Evolutionary conservation across 2,113 vertebrate species (phyloP).

Genomic region (Candoia aspera): DNA sequence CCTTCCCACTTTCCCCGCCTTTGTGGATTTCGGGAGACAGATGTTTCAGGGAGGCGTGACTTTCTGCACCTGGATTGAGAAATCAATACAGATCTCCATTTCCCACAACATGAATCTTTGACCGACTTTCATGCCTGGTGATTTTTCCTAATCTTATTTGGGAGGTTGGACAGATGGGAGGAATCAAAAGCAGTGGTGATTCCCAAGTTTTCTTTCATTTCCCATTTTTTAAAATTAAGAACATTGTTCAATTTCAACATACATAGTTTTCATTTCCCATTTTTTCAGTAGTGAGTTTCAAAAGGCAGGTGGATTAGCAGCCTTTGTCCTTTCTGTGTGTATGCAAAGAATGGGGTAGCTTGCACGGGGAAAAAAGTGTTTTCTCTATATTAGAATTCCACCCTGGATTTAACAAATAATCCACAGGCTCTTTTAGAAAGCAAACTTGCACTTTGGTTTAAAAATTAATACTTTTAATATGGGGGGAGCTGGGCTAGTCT

Average conservation of each 20-base stretch:
- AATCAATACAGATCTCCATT: background rate
- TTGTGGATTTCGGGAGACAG: background rate
- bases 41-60: background rate
- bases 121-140: background rate
- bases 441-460: background rate
- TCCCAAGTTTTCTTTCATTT: background rate
- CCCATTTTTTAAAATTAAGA: constrained; percentile 14
- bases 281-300: background rate
- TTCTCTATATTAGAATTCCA: background rate
- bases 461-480: background rate
- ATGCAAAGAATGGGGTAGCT: background rate
- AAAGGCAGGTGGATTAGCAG: constrained; percentile 3
- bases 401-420: background rate
- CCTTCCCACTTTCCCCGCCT: no score
- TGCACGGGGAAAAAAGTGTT: background rate
- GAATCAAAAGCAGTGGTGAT: background rate
- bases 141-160: background rate
- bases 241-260: no score
- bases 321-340: background rate
- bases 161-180: background rate
- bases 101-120: background rate
- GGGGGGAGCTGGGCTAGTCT: background rate
- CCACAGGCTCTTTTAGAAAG: background rate
- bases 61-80: background rate
- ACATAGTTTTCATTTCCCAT: no score